Conservation (phyloP, 2,113 vertebrate genomes). For the Dromas ardeola region DNA sequence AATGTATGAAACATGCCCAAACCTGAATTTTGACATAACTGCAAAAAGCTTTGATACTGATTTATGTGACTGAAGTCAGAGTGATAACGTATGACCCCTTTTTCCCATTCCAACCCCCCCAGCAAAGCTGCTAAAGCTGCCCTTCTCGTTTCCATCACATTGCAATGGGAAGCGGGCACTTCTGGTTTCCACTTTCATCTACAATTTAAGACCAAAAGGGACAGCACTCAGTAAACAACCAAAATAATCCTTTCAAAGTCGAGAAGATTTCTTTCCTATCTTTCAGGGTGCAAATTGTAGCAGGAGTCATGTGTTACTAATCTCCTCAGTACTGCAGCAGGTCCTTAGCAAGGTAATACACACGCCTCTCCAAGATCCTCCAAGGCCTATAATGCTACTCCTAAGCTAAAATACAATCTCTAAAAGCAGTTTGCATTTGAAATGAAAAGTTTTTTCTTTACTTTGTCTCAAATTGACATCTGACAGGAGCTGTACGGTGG, state of each 20-base stretch:
- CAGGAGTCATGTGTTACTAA: neutral
- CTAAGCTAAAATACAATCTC: neutral
- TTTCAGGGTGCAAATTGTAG: slow-evolving; percentile 1
- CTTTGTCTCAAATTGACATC: neutral
- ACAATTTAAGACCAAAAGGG: neutral
- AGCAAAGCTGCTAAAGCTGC: neutral
- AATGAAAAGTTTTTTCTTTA: neutral
- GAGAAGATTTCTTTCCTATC: neutral
- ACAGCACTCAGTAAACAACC: slow-evolving; percentile 26
- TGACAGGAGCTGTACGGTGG: neutral
- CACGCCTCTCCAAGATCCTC: neutral
- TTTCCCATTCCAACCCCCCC: neutral
- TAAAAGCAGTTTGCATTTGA: slow-evolving; percentile 3
- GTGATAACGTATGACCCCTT: neutral
- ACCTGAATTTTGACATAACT: neutral
- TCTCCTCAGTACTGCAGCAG: neutral
- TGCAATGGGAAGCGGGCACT: neutral
- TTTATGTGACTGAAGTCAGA: neutral
- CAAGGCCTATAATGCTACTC: neutral
- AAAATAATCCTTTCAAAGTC: slow-evolving; percentile 45
- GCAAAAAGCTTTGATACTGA: neutral
- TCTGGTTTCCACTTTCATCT: neutral
- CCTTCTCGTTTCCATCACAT: neutral
- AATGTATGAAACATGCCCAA: neutral
- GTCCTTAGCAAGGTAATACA: neutral